Conservation (phyloP, 2,888 invertebrate genomes). For the Erebia palarica region DNA sequence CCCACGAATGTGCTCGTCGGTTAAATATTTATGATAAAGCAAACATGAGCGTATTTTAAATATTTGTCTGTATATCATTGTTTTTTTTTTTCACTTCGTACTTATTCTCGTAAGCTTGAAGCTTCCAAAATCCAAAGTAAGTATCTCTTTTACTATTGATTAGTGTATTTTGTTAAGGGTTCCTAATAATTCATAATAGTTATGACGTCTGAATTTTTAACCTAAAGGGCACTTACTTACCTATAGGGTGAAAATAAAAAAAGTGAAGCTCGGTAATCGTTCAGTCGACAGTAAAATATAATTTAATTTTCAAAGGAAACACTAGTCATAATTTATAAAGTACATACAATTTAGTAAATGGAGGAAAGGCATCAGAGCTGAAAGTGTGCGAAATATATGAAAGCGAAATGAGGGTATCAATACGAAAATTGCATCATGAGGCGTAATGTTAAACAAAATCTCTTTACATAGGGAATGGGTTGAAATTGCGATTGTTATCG, state of each 20-base stretch:
- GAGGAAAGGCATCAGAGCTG: background rate
- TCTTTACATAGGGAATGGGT: conserved; percentile 15
- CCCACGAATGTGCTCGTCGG: conserved; percentile 7
- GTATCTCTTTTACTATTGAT: too few species aligned
- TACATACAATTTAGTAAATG: background rate
- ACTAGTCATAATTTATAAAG: too few species aligned
- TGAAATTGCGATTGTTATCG: conserved; percentile 35
- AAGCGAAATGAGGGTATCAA: background rate
- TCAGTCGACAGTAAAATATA: too few species aligned
- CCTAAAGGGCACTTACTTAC: too few species aligned
- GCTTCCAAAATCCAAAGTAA: too few species aligned
- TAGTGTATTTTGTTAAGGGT: too few species aligned
- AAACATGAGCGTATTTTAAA: conserved; percentile 2
- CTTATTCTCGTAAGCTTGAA: too few species aligned
- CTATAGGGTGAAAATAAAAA: too few species aligned
- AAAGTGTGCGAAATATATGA: background rate
- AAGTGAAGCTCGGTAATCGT: too few species aligned
- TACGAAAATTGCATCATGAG: background rate
- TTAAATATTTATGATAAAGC: conserved; percentile 19
- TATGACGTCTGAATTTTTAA: too few species aligned
- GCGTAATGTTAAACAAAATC: background rate
- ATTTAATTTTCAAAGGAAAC: background rate
- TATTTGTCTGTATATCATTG: background rate
- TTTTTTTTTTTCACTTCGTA: background rate
- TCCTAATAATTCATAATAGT: too few species aligned